Evolutionary conservation across 2,797 vertebrate genomes (phyloP), one percentile per base, ranked within the genome.

Genomic region (Spatula versicolor): DNA sequence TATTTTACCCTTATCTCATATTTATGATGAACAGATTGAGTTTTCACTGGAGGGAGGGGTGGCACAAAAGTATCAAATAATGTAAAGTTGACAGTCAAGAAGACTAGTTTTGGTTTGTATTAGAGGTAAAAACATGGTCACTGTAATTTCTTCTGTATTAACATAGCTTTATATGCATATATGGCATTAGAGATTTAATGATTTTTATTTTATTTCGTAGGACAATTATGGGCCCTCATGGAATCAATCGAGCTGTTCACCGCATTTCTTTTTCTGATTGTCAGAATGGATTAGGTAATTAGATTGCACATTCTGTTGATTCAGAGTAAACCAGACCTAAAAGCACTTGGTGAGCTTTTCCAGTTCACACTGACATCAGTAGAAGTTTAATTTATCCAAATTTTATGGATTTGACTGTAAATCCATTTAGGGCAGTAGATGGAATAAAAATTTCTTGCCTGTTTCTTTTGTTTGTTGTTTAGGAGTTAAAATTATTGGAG

Each of bases 401-500:
- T 93, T 83, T 86, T 76, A 23, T 73, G 56, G 21, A 58, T 81
- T 86, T 92, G 52, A 4, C n/a, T 82, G 16, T 39, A 52, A 75
- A 69, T 67, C 25, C 7, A 13, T 86, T 90, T 60, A 64, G 58
- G 55, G 19, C 60, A 75, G 25, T 30, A 43, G 69, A 50, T 54
- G 41, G 64, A 84, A 80, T 83, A 86, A 78, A 30, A 41, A 17
- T 55, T 88, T 92, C 75, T 84, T 72, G 18, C 69, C 74, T 75
- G 19, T 60, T 62, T 77, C 20, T 60, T 86, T 73, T 75, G 30
- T 75, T 89, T 86, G 15, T 69, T 88, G 50, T 89, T 39, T 75
- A 99, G 99, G 99, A 74, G 98, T 99, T 94, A 99, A 99, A 96
- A 98, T 99, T 82, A 98, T 98, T 37, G 98, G 99, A 39, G 98